These are phyloP conservation scores for Anguilla japonica DNA, from an alignment of 2,113 vertebrate species.

Conservation along the genomic window DNA sequence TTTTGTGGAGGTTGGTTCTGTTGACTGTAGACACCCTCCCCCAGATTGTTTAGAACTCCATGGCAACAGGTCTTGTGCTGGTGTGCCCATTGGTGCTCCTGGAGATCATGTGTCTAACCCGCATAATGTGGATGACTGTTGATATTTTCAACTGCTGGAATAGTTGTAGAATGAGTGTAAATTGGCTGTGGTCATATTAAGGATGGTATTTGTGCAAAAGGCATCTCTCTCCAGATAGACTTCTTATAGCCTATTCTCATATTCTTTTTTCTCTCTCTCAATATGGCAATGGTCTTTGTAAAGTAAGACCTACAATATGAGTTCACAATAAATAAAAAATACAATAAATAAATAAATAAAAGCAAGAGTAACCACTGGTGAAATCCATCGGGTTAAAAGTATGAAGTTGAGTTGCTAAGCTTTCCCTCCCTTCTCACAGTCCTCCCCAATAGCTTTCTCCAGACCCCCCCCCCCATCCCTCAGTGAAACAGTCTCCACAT, in stretches of 20 bases:
- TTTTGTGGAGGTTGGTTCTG: neutral
- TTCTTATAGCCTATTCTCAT: neutral
- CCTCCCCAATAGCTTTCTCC: neutral
- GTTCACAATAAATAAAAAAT: neutral
- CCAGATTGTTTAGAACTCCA: conserved; percentile 13
- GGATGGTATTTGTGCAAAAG: too few species aligned
- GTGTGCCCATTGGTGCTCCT: conserved; percentile 15
- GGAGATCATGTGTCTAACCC: neutral
- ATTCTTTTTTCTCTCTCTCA: neutral
- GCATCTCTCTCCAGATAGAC: neutral
- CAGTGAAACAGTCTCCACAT: conserved; percentile 27
- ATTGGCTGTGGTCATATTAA: neutral
- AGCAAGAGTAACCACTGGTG: neutral
- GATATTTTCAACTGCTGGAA: neutral
- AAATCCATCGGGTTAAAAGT: neutral
- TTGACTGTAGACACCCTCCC: neutral
- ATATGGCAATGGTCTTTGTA: neutral
- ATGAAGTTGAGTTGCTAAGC: neutral
- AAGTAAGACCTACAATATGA: neutral
- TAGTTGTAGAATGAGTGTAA: neutral
- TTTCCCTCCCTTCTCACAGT: neutral
- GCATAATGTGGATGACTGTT: neutral
- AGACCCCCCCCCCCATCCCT: conserved; percentile 27
- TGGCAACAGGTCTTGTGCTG: conserved; percentile 5
- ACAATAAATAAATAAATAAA: neutral